phyloP scores from a whole-genome alignment of 1,140 invertebrate species.

The Yoshiicerus persimilis region DNA sequence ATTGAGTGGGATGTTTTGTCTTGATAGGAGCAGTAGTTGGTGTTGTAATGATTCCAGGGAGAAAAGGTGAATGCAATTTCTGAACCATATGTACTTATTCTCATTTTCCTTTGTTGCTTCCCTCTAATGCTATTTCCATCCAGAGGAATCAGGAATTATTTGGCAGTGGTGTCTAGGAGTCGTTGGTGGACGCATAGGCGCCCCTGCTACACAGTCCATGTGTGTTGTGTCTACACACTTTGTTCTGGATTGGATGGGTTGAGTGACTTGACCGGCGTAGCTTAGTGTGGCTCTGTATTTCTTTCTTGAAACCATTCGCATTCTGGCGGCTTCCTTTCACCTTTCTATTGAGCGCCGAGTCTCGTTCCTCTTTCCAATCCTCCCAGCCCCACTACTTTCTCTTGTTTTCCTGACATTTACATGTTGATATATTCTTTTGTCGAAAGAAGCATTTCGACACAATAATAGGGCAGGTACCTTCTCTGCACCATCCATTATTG shows the following conservation, averaged over 20 bases:
- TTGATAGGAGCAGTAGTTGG: too few relatives aligned
- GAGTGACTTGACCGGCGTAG: not conserved
- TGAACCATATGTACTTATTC: not conserved
- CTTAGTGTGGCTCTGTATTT: not conserved
- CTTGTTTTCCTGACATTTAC: conserved; percentile 2
- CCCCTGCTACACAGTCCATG: not conserved
- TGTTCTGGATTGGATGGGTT: not conserved
- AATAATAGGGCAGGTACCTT: not conserved
- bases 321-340: not conserved
- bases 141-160: conserved; percentile 29
- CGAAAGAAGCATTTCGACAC: not conserved
- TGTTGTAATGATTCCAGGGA: not conserved
- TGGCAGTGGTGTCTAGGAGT: not conserved
- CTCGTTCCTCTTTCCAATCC: not conserved
- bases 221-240: not conserved
- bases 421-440: not conserved
- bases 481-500: not conserved
- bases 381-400: not conserved
- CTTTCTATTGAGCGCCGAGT: not conserved
- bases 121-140: conserved; percentile 24
- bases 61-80: conserved; percentile 5
- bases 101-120: conserved; percentile 17
- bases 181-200: not conserved
- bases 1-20: not conserved
- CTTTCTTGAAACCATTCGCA: not conserved